Conservation (phyloP, 2,113 vertebrate species). For the Myocastor coypus region DNA sequence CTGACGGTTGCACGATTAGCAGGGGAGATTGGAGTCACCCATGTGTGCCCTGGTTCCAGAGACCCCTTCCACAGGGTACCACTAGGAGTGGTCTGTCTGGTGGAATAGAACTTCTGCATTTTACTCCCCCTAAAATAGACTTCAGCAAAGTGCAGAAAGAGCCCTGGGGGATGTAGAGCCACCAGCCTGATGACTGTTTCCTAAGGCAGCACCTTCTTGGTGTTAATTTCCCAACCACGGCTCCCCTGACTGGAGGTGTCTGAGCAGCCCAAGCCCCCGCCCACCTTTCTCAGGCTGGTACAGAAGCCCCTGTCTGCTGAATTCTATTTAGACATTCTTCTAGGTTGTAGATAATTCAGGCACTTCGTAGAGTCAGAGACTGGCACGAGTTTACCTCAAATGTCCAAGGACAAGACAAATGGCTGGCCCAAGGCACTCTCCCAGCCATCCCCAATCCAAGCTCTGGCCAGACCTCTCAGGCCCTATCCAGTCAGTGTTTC, state of each 20-base stretch:
- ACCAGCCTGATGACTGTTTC: not conserved
- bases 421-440: not conserved
- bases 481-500: not conserved
- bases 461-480: not conserved
- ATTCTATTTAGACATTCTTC: conserved; percentile 69
- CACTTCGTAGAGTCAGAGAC: not conserved
- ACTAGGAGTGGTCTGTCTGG: not conserved
- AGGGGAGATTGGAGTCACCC: not conserved
- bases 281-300: conserved; percentile 1
- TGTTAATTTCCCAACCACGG: not conserved
- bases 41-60: not conserved
- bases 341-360: not conserved
- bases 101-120: not conserved
- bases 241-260: not conserved
- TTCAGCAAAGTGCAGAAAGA: not conserved
- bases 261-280: fast-evolving
- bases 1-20: not conserved
- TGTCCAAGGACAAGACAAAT: conserved; percentile 70
- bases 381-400: conserved; percentile 59
- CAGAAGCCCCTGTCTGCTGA: not conserved
- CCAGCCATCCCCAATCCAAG: not conserved
- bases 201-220: not conserved
- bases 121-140: not conserved
- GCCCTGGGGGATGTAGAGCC: not conserved
- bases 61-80: not conserved